Percentiles rank a stretch among this genome's conserved stretches.
Conservation (phyloP, 2,797 vertebrate genomes). For the Coregonus sp. region DNA sequence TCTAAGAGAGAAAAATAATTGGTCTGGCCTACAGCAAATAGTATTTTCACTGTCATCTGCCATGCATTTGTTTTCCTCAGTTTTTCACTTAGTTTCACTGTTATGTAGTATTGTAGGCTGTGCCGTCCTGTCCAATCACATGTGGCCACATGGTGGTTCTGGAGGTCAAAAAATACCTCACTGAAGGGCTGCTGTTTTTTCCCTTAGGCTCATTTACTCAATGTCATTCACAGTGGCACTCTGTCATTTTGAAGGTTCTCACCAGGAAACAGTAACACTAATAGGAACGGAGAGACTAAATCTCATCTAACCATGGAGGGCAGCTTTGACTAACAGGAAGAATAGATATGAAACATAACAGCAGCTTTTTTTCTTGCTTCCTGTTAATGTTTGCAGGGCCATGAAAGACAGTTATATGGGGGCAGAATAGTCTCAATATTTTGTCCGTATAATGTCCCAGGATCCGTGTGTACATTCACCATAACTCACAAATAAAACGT, state of each 20-base stretch:
- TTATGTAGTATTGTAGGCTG: slow-evolving; percentile 28
- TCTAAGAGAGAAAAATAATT: slow-evolving; percentile 53
- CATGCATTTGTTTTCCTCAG: slow-evolving; percentile 32
- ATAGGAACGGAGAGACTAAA: slow-evolving; percentile 35
- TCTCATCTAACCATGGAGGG: slow-evolving; percentile 22
- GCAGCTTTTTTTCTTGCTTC: slow-evolving; percentile 10
- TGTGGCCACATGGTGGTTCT: slow-evolving; percentile 82
- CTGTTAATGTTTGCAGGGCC: slow-evolving; percentile 10
- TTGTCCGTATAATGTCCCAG: too few species aligned
- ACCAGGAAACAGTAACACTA: slow-evolving; percentile 32
- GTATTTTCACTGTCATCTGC: slow-evolving; percentile 59
- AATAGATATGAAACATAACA: slow-evolving; percentile 25
- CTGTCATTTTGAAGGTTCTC: slow-evolving; percentile 26
- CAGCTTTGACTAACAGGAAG: slow-evolving; percentile 34
- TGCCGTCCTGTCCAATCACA: slow-evolving; percentile 29
- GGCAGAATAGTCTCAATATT: not conserved
- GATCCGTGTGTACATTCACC: too few species aligned
- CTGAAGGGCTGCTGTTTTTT: not conserved
- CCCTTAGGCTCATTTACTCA: slow-evolving; percentile 16
- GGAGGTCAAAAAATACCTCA: slow-evolving; percentile 68
- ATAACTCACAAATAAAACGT: too few species aligned
- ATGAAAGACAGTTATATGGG: slow-evolving; percentile 23
- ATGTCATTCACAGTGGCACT: slow-evolving; percentile 24
- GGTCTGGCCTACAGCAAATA: slow-evolving; percentile 43
- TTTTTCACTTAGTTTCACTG: slow-evolving; percentile 35